A percentile compares a stretch with the other conserved stretches of the same genome.
phyloP scores from a whole-genome alignment of 2,797 vertebrate species.

The Cottoperca gobio region DNA sequence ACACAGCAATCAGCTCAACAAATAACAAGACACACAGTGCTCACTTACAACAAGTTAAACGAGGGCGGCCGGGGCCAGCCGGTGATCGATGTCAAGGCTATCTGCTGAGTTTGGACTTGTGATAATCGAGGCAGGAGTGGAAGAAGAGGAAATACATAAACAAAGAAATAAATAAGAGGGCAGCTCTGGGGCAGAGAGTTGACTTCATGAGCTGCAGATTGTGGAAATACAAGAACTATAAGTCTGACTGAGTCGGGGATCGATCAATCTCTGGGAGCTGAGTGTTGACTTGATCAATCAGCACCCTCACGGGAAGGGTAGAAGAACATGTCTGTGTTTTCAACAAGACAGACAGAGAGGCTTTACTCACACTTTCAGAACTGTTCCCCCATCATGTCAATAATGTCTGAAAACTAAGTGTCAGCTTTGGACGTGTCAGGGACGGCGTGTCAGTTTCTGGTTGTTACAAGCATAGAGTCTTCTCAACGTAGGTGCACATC shows the following conservation, averaged over 20 bases:
- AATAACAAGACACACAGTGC: constrained; percentile 35
- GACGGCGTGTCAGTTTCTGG: too few relatives aligned
- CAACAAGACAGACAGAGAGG: constrained; percentile 7
- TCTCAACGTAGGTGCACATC: too few relatives aligned
- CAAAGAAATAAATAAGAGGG: constrained; percentile 22
- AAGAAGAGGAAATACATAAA: constrained; percentile 34
- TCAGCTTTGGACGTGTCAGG: too few relatives aligned
- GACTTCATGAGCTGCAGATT: constrained; percentile 23
- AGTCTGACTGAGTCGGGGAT: constrained; percentile 38
- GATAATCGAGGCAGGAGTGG: constrained; percentile 17
- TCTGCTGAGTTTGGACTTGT: constrained; percentile 52
- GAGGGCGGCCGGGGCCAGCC: constrained; percentile 3
- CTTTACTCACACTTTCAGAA: constrained; percentile 5
- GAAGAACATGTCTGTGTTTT: constrained; percentile 15
- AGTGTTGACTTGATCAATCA: constrained; percentile 58
- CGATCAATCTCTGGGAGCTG: constrained; percentile 45
- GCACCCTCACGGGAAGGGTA: constrained; percentile 5
- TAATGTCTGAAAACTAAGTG: neutral
- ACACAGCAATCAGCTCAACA: constrained; percentile 46
- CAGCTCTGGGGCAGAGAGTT: constrained; percentile 4
- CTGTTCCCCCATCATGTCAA: neutral
- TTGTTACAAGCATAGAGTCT: too few relatives aligned
- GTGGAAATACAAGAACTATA: constrained; percentile 33
- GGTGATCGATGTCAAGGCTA: constrained; percentile 58
- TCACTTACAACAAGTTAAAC: constrained; percentile 41